Conservation (phyloP, 1,140 invertebrate species). For the Lordiphosa collinella region DNA sequence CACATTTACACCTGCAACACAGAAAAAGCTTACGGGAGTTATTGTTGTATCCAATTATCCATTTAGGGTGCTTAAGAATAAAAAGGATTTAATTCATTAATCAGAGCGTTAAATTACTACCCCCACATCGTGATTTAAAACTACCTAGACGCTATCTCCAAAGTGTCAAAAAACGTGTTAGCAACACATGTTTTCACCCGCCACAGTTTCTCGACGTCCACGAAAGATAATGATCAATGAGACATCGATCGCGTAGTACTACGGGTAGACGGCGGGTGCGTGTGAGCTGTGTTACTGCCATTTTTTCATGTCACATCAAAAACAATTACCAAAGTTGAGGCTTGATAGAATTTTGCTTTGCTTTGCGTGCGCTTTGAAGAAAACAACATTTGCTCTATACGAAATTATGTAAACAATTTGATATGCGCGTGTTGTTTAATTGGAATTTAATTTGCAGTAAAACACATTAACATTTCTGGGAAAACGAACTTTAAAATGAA, state of each 20-base stretch:
- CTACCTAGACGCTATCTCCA: background rate
- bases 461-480: conserved; percentile 3
- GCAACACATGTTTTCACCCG: conserved; percentile 5
- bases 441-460: conserved; percentile 6
- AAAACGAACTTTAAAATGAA: too few relatives aligned
- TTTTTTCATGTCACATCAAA: conserved; percentile 18
- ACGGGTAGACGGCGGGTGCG: background rate
- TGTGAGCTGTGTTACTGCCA: conserved; percentile 1
- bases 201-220: background rate
- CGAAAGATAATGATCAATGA: conserved; percentile 18
- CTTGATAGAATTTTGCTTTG: conserved; percentile 8
- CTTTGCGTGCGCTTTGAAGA: conserved; percentile 5
- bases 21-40: too few relatives aligned
- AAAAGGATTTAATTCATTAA: too few relatives aligned
- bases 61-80: too few relatives aligned
- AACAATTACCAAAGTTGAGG: conserved; percentile 25
- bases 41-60: too few relatives aligned
- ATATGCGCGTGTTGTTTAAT: background rate
- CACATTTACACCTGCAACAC: too few relatives aligned
- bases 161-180: conserved; percentile 7
- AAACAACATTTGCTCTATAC: background rate
- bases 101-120: too few relatives aligned
- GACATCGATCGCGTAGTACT: conserved; percentile 3
- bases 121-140: too few relatives aligned
- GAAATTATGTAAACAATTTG: conserved; percentile 2